Evolutionary conservation across 2,797 vertebrate species (phyloP), one percentile per base, ranked within the genome.

Genomic region (Xiphorhynchus erythropygius): DNA sequence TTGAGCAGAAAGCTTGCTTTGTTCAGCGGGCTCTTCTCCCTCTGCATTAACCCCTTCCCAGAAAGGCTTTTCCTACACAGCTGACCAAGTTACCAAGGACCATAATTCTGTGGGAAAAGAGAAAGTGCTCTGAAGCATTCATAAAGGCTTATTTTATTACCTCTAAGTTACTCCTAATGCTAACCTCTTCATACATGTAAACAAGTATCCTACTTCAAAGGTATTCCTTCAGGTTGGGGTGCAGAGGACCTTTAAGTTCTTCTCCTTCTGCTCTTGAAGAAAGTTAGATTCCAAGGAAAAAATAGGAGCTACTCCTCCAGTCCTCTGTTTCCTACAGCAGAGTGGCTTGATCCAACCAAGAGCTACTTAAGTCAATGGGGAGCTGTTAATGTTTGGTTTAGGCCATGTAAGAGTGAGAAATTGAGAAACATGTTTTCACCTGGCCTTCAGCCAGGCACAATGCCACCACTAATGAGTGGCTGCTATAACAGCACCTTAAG

Each of bases 341-440:
- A 85, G 18, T 35, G 17, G 18, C 25, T 67, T 73, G 42, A 76
- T 73, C 32, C 69, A 75, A 59, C 37, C 52, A 69, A 70, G 32
- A 65, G 44, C 65, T 70, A 56, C 84, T 65, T n/a, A 69, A 86
- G 42, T 78, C 91, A 92, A 17, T 9, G n/a, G 30, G 21, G 42
- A 89, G 59, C 39, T 83, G 35, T n/a, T 41, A 81, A 67, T 46
- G 16, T 69, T 91, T 91, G 70, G 55, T 81, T 94, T 82, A 94
- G 74, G 41, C 44, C 90, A 56, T 13, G 14, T 62, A 84, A 73
- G 47, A 85, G 78, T 5, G 17, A 95, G 79, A 95, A 94, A 94
- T 13, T 67, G 68, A 87, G 95, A 93, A 95, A 95, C 14, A 22
- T 41, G 85, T 88, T 95, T 95, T 84, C 18, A 90, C 35, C 33